Base-by-base conservation (phyloP, 1,140 invertebrate species). In the Hestina assimilis region DNA sequence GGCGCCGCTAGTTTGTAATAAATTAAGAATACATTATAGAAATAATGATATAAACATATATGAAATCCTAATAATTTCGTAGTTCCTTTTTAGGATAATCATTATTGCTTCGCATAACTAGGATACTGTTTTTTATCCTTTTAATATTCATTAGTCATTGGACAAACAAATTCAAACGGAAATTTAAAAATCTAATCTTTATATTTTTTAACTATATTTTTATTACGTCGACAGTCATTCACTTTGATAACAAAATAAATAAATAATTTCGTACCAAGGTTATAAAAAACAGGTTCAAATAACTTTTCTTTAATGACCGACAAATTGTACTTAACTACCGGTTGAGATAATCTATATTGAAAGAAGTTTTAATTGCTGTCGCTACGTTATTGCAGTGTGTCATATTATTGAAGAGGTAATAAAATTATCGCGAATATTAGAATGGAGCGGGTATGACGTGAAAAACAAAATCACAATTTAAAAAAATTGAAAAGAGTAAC, bases 311-410 rank as follows among this genome's bases (percentile, higher is more conserved):
- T 33, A 29, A 23, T 29, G 40, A 15, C 26, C 41, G 29, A 24
- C 43, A 62, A 62, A 57, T 57, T 61, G 46, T 59, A 53, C n/a
- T 4, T 1, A 14, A 19, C 19, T 63, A 69, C 66, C 66, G 15
- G 9, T 31, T n/a, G 21, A 54, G 60, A 74, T 70, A 66, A 74
- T 70, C 71, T 64, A 48, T 43, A 54, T 52, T 63, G 53, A 66
- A 61, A 63, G 63, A 63, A 62, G 58, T 70, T 67, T 63, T 64
- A 70, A 68, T 71, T 63, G 60, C 57, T 41, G 15, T 54, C 57
- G 55, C 29, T 52, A 72, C 59, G 59, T 47, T 63, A 67, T 63
- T 59, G 67, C 62, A 53, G 58, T 73, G 65, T 71, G 65, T 73
- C 62, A 70, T 58, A 60, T 21, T 46, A n/a, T 33, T 0, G 5